phyloP scores from a whole-genome alignment of 2,113 vertebrate genomes.

The Hoplias malabaricus region DNA sequence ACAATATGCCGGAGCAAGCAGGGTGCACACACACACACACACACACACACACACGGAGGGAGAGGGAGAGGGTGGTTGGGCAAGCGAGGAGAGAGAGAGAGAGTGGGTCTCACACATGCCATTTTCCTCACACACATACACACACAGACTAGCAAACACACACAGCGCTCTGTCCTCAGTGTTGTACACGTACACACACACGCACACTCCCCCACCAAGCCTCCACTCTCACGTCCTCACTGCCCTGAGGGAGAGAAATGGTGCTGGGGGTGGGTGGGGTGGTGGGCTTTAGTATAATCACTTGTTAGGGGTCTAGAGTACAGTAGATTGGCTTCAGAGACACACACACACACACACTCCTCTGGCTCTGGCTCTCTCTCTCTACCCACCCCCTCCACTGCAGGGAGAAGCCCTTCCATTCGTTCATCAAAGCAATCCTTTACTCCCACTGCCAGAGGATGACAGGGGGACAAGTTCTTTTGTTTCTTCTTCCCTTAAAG shows the following conservation, averaged over 20 bases:
- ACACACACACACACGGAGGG: background rate
- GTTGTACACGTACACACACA: constrained; percentile 44
- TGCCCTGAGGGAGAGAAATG: constrained; percentile 66
- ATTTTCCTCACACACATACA: constrained; percentile 48
- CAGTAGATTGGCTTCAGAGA: constrained; percentile 54
- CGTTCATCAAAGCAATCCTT: constrained; percentile 46
- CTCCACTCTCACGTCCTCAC: constrained; percentile 70
- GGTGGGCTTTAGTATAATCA: constrained; percentile 70
- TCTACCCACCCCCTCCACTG: constrained; percentile 18
- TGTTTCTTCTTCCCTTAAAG: constrained; percentile 49
- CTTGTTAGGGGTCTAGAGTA: constrained; percentile 73
- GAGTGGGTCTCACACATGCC: constrained; percentile 22
- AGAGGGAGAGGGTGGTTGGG: background rate
- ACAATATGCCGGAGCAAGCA: constrained; percentile 77
- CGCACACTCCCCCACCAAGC: constrained; percentile 60
- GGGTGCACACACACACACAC: constrained; percentile 43
- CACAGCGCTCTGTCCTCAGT: constrained; percentile 17
- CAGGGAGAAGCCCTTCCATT: constrained; percentile 37
- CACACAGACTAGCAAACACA: constrained; percentile 32
- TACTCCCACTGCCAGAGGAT: constrained; percentile 43
- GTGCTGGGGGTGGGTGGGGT: constrained; percentile 34
- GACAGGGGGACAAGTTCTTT: constrained; percentile 50
- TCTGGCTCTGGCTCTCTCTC: background rate
- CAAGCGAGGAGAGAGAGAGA: background rate
- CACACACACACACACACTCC: constrained; percentile 5